Evolutionary conservation across 2,113 vertebrate genomes (phyloP).

Genomic region (Synchiropus splendidus): DNA sequence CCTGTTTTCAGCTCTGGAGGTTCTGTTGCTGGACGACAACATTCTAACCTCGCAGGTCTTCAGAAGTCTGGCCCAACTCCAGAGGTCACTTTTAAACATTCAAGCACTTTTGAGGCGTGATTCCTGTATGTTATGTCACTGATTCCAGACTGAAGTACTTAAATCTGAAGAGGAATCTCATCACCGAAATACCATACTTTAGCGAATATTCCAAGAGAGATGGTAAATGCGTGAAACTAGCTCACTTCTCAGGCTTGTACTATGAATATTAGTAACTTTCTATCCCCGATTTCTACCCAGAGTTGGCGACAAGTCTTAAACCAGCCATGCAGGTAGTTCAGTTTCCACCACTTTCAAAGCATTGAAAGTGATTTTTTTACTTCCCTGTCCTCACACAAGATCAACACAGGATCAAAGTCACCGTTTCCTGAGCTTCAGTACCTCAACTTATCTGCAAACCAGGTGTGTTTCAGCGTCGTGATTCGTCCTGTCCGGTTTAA

Average conservation of each 20-base stretch:
- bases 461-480: constrained; percentile 60
- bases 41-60: constrained; percentile 66
- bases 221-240: constrained; percentile 17
- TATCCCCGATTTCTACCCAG: no score
- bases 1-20: constrained; percentile 68
- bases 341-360: no score
- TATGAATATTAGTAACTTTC: no score
- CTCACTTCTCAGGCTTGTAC: no score
- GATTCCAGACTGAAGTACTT: constrained; percentile 68
- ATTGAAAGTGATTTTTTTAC: no score
- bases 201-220: constrained; percentile 3
- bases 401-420: constrained; percentile 21
- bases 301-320: no score
- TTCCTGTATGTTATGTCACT: neutral
- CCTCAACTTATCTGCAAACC: constrained; percentile 76
- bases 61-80: constrained; percentile 64
- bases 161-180: constrained; percentile 73
- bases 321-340: no score
- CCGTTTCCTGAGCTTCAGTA: constrained; percentile 71
- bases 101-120: no score
- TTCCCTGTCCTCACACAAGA: no score
- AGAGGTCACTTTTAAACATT: constrained; percentile 57
- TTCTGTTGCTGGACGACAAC: constrained; percentile 77
- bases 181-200: constrained; percentile 71
- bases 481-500: neutral